Conservation (phyloP, 2,888 invertebrate genomes). For the Synanthedon vespiformis region DNA sequence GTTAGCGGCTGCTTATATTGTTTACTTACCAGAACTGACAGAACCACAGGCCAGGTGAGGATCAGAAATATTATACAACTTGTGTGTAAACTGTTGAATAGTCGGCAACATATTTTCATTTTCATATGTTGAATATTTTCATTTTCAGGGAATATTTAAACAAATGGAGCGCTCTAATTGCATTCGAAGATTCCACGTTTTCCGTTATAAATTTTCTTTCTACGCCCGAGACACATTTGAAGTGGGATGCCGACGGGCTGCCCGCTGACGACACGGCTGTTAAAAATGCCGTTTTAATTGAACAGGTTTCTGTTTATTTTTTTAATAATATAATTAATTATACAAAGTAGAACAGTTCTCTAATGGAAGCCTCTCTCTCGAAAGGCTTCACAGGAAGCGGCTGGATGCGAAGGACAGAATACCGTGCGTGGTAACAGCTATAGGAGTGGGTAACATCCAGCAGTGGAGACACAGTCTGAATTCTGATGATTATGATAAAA, state of each 20-base stretch:
- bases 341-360: not conserved
- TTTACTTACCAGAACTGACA: slow-evolving; percentile 77
- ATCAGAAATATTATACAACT: slow-evolving; percentile 10
- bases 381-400: too few species aligned
- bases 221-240: slow-evolving; percentile 74
- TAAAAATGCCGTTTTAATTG: slow-evolving; percentile 84
- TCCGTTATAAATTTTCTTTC: slow-evolving; percentile 52
- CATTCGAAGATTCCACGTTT: slow-evolving; percentile 41
- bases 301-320: slow-evolving; percentile 68
- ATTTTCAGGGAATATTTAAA: slow-evolving; percentile 44
- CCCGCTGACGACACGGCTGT: slow-evolving; percentile 82
- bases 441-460: too few species aligned
- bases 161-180: slow-evolving; percentile 62
- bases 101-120: too few species aligned
- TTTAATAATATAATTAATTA: slow-evolving; percentile 1
- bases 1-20: slow-evolving; percentile 82
- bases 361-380: not conserved
- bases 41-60: slow-evolving; percentile 74
- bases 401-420: too few species aligned
- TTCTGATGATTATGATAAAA: too few species aligned
- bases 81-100: not conserved
- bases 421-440: too few species aligned
- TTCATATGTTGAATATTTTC: too few species aligned
- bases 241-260: slow-evolving; percentile 89
- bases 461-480: too few species aligned